Base-by-base conservation (phyloP, 2,888 invertebrate species). In the Boloria selene region DNA sequence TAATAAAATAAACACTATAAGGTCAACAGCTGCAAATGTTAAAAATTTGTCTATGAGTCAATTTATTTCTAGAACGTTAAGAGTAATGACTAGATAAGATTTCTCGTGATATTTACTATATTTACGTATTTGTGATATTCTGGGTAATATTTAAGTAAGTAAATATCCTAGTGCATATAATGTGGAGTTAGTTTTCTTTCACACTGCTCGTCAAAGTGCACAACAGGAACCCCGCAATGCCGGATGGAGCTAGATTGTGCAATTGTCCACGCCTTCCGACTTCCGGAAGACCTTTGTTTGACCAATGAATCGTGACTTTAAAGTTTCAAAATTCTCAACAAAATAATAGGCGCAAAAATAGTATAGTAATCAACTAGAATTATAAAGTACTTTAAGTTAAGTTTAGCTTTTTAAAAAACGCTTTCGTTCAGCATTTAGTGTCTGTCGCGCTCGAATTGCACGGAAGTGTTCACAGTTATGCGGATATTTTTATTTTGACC, bases 241-340 rank as follows among this genome's bases (percentile, higher is more conserved):
- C 83, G 85, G 87, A 85, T 83, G 79, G 73, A 72, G 75, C 63
- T 70, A 74, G 78, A 83, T 83, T 87, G 84, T 84, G 84, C 81
- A 83, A 82, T 74, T 66, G 67, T 75, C 77, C 84, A 78, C 82
- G 73, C 87, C 85, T 77, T 78, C 73, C 70, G 64, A 77, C 78
- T 83, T 86, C 86, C 84, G 80, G 76, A 17, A 26, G 67, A 60
- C 53, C 53, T 58, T 65, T 54, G 52, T 65, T 61, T 51, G 62
- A 66, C 61, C 64, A 18, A 56, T 56, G 56, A 45, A 45, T 55
- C 58, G 45, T 49, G 45, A 26, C 31, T 26, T 49, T 59, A n/a
- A n/a, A n/a, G 58, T 59, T 44, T 44, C 42, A 38, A 10, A 38
- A 38, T 10, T 2, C 10, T 38, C 0, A 38, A 38, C 31, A 38